Base-by-base conservation (phyloP, 2,888 invertebrate genomes). In the Epistrophe grossulariae region DNA sequence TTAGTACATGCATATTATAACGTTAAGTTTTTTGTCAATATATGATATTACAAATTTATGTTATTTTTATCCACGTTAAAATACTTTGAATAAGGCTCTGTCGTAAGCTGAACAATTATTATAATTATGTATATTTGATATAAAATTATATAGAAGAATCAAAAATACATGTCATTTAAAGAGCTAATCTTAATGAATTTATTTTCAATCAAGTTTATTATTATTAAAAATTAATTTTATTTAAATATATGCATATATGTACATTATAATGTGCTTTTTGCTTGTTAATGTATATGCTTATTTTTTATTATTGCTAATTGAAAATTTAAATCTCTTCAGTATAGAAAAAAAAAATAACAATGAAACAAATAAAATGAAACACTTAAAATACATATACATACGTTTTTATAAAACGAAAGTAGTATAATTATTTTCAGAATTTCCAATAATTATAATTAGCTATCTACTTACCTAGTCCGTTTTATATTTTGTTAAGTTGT, bases 271-370 rank as follows among this genome's bases (percentile, higher is more conserved):
- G 24, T 31, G 8, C 15, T 15, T 2, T 31, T 31, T 57, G 19
- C n/a, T n/a, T n/a, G 9, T 57, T 57, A 9, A 57, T 52, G 24
- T 28, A 55, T 8, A 13, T n/a, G n/a, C n/a, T 57, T 31, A 31
- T 59, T 59, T 59, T 17, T 11, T 17, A 59, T 17, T 7, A 10
- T n/a, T 35, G 57, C n/a, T 57, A n/a, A 57, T 57, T 57, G 31
- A 57, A 31, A 31, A n/a, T 35, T 35, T 10, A 0, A 57, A 57
- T 57, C 55, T n/a, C 5, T 31, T 57, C 6, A 17, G 11, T 35
- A n/a, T 15, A 1, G 9, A 31, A 31, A 24, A 28, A 0, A 2
- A 57, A 31, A 2, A 13, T 9, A 2, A 43, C 15, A 15, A 24
- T 50, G 5, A 50, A 24, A 19, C 1, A 55, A 31, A 31, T 9